These are phyloP conservation scores for Uloborus diversus DNA, from an alignment of 1,140 invertebrate species.

Conservation along the genomic window DNA sequence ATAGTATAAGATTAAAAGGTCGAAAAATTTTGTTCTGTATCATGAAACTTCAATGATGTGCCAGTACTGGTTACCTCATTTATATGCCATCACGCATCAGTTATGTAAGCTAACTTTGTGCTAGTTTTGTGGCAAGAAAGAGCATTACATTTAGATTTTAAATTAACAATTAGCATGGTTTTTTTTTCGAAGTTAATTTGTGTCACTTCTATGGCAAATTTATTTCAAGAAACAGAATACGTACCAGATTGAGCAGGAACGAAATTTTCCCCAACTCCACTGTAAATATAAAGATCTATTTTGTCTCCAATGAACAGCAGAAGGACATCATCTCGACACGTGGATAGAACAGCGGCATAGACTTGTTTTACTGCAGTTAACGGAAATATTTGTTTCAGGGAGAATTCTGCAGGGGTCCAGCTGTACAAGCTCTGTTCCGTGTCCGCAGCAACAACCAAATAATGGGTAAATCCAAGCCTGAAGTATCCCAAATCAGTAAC, in stretches of 20 bases:
- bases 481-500: conserved; percentile 33
- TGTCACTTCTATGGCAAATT: too few relatives aligned
- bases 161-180: too few relatives aligned
- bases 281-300: background rate
- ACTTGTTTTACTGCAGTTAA: background rate
- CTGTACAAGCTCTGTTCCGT: conserved; percentile 16
- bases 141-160: too few relatives aligned
- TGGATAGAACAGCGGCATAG: background rate
- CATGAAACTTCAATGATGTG: too few relatives aligned
- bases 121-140: too few relatives aligned
- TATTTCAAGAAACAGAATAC: too few relatives aligned
- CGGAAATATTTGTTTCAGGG: background rate
- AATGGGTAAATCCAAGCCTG: conserved; percentile 45
- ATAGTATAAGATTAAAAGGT: too few relatives aligned
- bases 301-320: background rate
- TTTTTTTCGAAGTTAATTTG: too few relatives aligned
- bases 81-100: too few relatives aligned
- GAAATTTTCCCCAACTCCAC: conserved; percentile 7
- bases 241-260: background rate
- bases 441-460: conserved; percentile 4
- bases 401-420: conserved; percentile 30
- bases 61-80: too few relatives aligned
- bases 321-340: conserved; percentile 49
- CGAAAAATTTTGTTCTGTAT: too few relatives aligned
- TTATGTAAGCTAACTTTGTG: too few relatives aligned